Base-by-base conservation (phyloP, 2,888 invertebrate species). In the Hydrotaea diabolus region DNA sequence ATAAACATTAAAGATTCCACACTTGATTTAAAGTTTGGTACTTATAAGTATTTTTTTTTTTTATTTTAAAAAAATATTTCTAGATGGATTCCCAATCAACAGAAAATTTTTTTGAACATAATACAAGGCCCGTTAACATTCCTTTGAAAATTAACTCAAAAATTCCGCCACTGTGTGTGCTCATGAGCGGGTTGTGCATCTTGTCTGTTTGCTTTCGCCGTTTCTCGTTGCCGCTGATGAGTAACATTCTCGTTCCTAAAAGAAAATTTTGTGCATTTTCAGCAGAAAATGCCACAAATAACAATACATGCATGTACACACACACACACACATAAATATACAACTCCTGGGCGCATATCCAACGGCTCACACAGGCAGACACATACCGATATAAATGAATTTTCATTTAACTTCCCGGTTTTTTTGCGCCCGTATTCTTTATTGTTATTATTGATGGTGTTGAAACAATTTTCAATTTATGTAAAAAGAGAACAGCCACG, bases 391-490 rank as follows among this genome's bases (percentile, higher is more conserved):
- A 64, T 80, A 83, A 78, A 84, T 64, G 53, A 26, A 71, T 43
- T 74, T 72, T 78, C 59, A 55, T 79, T 79, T 75, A 75, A 62
- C 66, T 19, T 0, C 9, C 23, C 21, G 2, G 19, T 15, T 5
- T 7, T 71, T 77, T 75, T 77, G 53, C 55, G 5, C 49, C 2
- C 11, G 71, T 7, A 31, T 77, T 69, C 75, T 71, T 43, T n/a
- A 26, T 53, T 66, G 31, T 49, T 79, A 43, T 69, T 73, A 76
- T 77, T 26, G 72, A 72, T 84, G 81, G 75, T 79, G 81, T 84
- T 84, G 72, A 81, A 81, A 78, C 71, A 84, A 81, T 78, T 84
- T 84, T 84, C 78, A 81, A 81, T 81, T 81, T 78, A 77, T 74
- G 39, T 8, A 21, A 73, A 73, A 39, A 17, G 69, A 69, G 19